phyloP scores from a whole-genome alignment of 2,797 vertebrate genomes.

The Lophius americanus region DNA sequence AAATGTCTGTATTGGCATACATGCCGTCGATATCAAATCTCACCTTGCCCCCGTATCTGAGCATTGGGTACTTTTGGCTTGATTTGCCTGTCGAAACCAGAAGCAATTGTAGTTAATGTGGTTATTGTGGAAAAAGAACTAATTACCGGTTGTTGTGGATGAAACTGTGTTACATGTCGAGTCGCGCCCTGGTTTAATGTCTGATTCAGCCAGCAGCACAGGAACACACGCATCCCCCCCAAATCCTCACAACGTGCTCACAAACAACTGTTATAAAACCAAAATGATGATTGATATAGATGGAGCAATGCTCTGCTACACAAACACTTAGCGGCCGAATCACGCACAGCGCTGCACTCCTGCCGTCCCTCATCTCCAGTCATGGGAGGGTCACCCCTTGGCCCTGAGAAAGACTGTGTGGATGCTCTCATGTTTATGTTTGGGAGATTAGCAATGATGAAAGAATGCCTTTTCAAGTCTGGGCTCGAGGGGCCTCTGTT shows the following conservation, averaged over 20 bases:
- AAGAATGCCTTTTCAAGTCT: conserved; percentile 86
- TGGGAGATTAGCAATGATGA: conserved; percentile 87
- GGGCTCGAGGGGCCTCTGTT: conserved; percentile 76
- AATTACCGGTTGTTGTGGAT: conserved; percentile 67
- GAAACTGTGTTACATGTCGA: conserved; percentile 53
- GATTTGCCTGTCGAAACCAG: conserved; percentile 59
- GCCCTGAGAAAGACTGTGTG: conserved; percentile 62
- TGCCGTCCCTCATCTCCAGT: conserved; percentile 67
- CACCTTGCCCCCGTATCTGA: conserved; percentile 31
- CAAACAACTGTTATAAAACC: conserved; percentile 61
- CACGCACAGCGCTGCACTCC: conserved; percentile 51
- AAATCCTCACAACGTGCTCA: conserved; percentile 8
- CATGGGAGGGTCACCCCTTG: conserved; percentile 73
- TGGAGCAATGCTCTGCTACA: conserved; percentile 55
- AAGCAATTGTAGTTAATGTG: conserved; percentile 64
- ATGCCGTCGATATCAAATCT: conserved; percentile 35
- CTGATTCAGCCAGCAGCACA: conserved; percentile 50
- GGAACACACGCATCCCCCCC: conserved; percentile 48
- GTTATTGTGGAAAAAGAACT: conserved; percentile 67
- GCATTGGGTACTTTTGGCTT: conserved; percentile 41
- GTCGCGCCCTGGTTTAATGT: conserved; percentile 47
- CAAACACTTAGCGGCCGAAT: conserved; percentile 56
- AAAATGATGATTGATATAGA: conserved; percentile 71
- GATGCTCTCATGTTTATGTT: conserved; percentile 86
- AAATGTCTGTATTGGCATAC: neutral